A percentile compares a stretch with the other conserved stretches of the same genome.
Conservation (phyloP, 2,797 vertebrate species). For the Nyctibius grandis region DNA sequence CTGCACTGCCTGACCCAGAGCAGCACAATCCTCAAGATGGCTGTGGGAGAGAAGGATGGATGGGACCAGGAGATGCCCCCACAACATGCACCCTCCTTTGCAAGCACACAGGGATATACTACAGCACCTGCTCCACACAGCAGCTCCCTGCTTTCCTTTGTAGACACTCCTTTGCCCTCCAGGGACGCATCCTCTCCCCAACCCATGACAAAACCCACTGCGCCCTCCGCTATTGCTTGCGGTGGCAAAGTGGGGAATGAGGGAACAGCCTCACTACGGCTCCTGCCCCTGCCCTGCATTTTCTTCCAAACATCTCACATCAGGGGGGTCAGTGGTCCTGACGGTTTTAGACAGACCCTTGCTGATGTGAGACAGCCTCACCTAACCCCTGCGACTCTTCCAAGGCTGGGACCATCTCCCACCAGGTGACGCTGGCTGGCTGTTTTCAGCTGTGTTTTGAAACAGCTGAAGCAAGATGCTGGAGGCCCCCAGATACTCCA, state of each 20-base stretch:
- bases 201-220: fast-evolving
- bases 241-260: background rate
- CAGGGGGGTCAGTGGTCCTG: background rate
- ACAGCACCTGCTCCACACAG: background rate
- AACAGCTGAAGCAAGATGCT: background rate
- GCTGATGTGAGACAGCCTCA: fast-evolving
- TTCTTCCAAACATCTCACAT: background rate
- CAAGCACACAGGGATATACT: background rate
- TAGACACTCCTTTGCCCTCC: background rate
- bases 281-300: background rate
- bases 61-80: background rate
- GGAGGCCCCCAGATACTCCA: background rate
- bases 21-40: background rate
- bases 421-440: fast-evolving
- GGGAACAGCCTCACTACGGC: background rate
- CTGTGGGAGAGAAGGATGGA: background rate
- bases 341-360: background rate
- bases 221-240: background rate
- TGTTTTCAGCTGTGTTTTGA: background rate
- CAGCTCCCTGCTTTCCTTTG: background rate
- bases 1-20: background rate
- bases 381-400: fast-evolving
- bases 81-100: background rate
- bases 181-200: background rate
- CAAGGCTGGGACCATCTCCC: background rate